Base-by-base conservation (phyloP, 2,888 invertebrate genomes). In the Acanthoscelides obtectus region DNA sequence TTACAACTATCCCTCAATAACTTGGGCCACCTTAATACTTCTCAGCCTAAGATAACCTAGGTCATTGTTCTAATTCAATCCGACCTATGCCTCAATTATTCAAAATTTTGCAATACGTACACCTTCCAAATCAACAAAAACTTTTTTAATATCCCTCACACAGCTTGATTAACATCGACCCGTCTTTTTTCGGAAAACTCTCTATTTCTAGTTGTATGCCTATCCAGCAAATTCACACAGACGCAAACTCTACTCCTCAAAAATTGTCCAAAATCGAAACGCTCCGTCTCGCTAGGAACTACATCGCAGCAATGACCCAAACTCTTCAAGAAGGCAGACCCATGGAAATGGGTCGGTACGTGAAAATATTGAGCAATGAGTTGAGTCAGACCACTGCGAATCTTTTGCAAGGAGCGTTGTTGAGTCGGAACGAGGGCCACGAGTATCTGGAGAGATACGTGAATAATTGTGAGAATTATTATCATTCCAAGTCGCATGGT, bases 311-410 rank as follows among this genome's bases (percentile, higher is more conserved):
- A 0, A 85, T 92, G 81, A 85, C 87, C 0, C 86, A 87, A 75
- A 89, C 89, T 22, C 81, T 91, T 20, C 81, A 83, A 73, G 85
- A 86, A 75, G 84, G 84, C 66, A 77, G 81, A 71, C 83, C 87
- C 20, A 88, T 90, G 81, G 87, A 88, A 66, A 80, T 86, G 4
- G 81, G 86, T 1, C 83, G 87, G 22, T 90, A 90, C 80, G 87
- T 89, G 3, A 87, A 87, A 78, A 85, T 88, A 20, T 82, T 92
- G 72, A 87, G 89, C 63, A 84, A 86, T 72, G 90, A 91, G 63
- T 81, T 92, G 71, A 90, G 90, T 65, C 90, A 91, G 82, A 88
- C 90, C 22, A 92, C 92, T 0, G 87, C 89, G 70, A 91, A 91
- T 81, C 82, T 90, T 74, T 86, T 92, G 64, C 83, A 82, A 3